Evolutionary conservation across 2,888 invertebrate species (phyloP), one percentile per base, ranked within the genome.

Genomic region (Polietes domitor): DNA sequence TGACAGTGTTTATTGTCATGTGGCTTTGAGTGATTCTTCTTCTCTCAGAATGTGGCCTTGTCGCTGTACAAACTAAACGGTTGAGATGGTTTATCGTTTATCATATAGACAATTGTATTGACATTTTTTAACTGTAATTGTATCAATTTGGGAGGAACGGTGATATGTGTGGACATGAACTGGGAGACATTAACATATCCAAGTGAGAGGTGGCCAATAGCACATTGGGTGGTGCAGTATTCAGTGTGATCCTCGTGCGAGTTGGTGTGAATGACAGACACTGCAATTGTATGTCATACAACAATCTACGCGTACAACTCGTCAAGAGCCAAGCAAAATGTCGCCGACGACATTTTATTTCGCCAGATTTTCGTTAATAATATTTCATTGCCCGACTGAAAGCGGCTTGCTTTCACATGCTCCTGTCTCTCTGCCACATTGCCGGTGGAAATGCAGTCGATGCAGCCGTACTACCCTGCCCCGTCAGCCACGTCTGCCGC

Each of bases 311-410:
- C 6, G 24, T 12, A 43, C 19, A 82, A 82, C 65, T 80, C 85
- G 80, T 75, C 82, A 82, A 72, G 80, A 85, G 63, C 68, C 43
- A 85, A 88, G 87, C 89, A 91, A 91, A 90, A 91, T 91, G 90
- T 89, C 90, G 90, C 88, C 90, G 90, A 90, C 91, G 90, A 90
- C 91, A 90, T 90, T 90, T 90, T 90, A 91, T 90, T 91, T 90
- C 91, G 90, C 90, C 90, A 91, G 91, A 91, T 90, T 90, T 90
- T 88, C 88, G 86, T 86, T 85, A 88, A 87, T 89, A 89, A 91
- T 91, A 89, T 91, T 91, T 90, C 90, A 89, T 84, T 85, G 68
- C 70, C 26, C 55, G 72, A 65, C 63, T 53, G 21, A 63, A 17
- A 72, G 37, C 37, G 58, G 50, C 47, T 41, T 4, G 47, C n/a